Evolutionary conservation across 2,113 vertebrate species (phyloP).

Genomic region (Malurus cyaneus): DNA sequence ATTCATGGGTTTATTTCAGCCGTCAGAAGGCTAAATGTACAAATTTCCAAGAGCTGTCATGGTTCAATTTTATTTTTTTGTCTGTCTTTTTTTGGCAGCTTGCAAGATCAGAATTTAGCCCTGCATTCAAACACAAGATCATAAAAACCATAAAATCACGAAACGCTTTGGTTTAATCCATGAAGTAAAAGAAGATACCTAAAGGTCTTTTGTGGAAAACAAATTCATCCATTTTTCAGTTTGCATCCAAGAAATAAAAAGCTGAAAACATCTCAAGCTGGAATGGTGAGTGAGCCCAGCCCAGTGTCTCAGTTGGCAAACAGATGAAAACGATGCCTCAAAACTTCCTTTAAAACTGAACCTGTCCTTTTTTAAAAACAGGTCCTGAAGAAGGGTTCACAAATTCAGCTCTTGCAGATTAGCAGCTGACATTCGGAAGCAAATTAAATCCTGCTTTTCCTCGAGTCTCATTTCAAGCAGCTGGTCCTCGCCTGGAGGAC

Average conservation of each 20-base stretch:
- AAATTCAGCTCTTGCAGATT: background rate
- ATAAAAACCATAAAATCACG: background rate
- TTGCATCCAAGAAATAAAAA: background rate
- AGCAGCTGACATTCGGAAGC: background rate
- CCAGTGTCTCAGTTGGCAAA: background rate
- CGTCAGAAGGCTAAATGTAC: background rate
- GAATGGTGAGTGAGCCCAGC: background rate
- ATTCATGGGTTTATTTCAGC: background rate
- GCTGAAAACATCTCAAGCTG: background rate
- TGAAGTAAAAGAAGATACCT: background rate
- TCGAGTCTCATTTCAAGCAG: background rate
- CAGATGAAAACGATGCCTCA: background rate
- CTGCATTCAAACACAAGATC: background rate
- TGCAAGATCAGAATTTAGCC: background rate
- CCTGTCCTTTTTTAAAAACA: background rate
- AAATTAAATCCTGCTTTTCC: background rate
- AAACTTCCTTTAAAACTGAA: background rate
- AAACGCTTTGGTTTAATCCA: background rate
- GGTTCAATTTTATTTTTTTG: background rate
- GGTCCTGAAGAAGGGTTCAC: background rate
- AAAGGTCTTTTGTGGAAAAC: background rate
- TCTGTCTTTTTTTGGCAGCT: rapidly evolving
- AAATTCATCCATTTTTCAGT: background rate
- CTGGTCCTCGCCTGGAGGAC: background rate
- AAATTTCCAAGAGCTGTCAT: background rate